Percentiles rank a stretch among this genome's conserved stretches.
These are phyloP conservation scores for Psammodynastes pulverulentus DNA, from an alignment of 2,113 vertebrate genomes.

Conservation along the genomic window DNA sequence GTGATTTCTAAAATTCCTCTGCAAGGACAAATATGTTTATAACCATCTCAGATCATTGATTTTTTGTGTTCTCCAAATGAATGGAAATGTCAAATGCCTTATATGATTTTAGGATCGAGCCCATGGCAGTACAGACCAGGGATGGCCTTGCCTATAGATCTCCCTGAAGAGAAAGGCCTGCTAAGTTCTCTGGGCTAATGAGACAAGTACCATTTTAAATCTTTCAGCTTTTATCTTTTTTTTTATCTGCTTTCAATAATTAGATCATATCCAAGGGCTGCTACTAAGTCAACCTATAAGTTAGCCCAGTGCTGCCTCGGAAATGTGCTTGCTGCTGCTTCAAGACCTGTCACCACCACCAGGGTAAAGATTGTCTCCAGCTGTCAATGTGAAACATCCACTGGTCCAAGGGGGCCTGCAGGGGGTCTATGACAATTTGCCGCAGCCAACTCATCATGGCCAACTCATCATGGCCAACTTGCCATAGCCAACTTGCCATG, in stretches of 20 bases:
- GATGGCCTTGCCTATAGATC: constrained; percentile 39
- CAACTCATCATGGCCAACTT: too few relatives aligned
- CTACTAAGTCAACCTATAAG: constrained; percentile 3
- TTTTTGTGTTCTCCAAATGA: not conserved
- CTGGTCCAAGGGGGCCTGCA: not conserved
- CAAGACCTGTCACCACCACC: not conserved
- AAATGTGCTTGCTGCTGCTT: not conserved
- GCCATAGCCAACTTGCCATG: too few relatives aligned
- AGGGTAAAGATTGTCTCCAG: constrained; percentile 13
- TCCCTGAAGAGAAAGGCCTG: constrained; percentile 59
- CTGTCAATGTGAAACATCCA: not conserved
- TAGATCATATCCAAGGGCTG: constrained; percentile 60
- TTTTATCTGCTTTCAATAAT: constrained; percentile 62
- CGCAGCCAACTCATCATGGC: too few relatives aligned
- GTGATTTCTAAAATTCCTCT: not conserved
- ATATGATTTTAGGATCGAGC: not conserved
- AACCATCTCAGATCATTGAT: not conserved
- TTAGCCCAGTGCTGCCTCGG: not conserved
- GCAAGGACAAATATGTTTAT: not conserved
- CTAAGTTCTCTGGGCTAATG: constrained; percentile 60
- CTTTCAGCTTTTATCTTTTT: constrained; percentile 56
- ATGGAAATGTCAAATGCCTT: not conserved
- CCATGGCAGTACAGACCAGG: not conserved
- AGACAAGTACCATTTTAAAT: constrained; percentile 62
- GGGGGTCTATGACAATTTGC: too few relatives aligned